Evolutionary conservation across 2,113 vertebrate species (phyloP), one percentile per base, ranked within the genome.

Genomic region (Clinocottus analis): DNA sequence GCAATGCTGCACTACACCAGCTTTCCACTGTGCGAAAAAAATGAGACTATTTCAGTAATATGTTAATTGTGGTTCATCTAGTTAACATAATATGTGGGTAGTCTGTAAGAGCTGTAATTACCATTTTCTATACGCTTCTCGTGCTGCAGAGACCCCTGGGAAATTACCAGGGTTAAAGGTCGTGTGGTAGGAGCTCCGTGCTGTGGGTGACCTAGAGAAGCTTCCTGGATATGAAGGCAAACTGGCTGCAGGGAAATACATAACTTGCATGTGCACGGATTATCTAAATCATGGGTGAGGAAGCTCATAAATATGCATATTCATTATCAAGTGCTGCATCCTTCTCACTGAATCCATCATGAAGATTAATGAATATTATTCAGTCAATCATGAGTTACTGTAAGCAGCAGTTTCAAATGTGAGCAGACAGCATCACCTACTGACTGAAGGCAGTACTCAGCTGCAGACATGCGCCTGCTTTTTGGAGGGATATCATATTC

Each of bases 131-230:
- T 87, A 83, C 84, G 86, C 58, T 41, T 67, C 72, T 73, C 2
- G 10, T 74, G 69, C 77, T 51, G 74, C 67, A n/a, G 31, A 41
- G 63, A 37, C 89, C 77, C 80, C 64, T 62, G 88, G 90, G 91
- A 93, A 93, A 93, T 94, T 82, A 91, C 51, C 4, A 3, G 70
- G 91, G 90, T 93, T 67, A 90, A 85, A 91, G 92, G 87, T 91
- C 53, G 49, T 41, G 76, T 29, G 21, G 79, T 72, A 53, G 79
- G 74, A 74, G 77, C 67, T 56, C 58, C 80, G 77, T 79, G 75
- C 78, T 85, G 80, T 65, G 58, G 76, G 71, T 89, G 86, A 91
- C 91, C 91, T 75, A 35, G 9, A 87, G 82, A 86, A 51, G 62
- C 78, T 81, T 88, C 69, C 43, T 58, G 80, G 77, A 84, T 84